Evolutionary conservation across 2,113 vertebrate genomes (phyloP).

Genomic region (Rostratula benghalensis): DNA sequence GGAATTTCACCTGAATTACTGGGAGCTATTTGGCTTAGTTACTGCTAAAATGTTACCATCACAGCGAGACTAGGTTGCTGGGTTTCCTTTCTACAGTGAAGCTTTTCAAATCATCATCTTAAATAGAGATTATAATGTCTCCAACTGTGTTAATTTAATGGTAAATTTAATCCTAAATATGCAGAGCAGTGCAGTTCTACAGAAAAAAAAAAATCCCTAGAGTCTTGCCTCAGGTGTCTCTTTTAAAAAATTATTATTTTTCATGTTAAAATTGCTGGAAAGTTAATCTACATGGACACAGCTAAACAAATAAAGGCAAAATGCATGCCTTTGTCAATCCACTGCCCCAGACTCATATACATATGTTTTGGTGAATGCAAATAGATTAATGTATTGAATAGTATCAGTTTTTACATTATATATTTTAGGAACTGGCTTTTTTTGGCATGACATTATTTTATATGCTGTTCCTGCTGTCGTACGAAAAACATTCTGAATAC

Average conservation of each 20-base stretch:
- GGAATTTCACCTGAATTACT: slow-evolving; percentile 21
- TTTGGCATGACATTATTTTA: not conserved
- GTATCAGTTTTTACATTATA: not conserved
- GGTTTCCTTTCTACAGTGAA: not conserved
- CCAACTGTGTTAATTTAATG: slow-evolving; percentile 59
- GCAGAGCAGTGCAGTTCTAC: slow-evolving; percentile 4
- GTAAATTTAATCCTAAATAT: slow-evolving; percentile 69
- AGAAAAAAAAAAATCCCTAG: not conserved
- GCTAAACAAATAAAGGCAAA: not conserved
- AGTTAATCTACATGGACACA: slow-evolving; percentile 2
- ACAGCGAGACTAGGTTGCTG: not conserved
- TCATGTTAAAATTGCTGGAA: not conserved
- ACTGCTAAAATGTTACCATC: slow-evolving; percentile 14
- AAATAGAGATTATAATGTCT: slow-evolving; percentile 44
- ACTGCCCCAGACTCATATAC: not conserved
- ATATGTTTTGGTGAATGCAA: not conserved
- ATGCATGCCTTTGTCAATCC: not conserved
- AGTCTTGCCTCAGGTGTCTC: not conserved
- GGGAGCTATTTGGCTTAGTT: slow-evolving; percentile 39
- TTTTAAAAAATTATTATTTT: slow-evolving; percentile 31
- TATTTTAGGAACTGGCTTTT: not conserved
- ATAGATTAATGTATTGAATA: not conserved
- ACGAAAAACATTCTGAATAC: not conserved
- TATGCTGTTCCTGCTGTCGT: not conserved
- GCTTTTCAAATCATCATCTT: slow-evolving; percentile 33